phyloP scores from a whole-genome alignment of 2,888 invertebrate genomes.

The Eristalinus sepulchralis region DNA sequence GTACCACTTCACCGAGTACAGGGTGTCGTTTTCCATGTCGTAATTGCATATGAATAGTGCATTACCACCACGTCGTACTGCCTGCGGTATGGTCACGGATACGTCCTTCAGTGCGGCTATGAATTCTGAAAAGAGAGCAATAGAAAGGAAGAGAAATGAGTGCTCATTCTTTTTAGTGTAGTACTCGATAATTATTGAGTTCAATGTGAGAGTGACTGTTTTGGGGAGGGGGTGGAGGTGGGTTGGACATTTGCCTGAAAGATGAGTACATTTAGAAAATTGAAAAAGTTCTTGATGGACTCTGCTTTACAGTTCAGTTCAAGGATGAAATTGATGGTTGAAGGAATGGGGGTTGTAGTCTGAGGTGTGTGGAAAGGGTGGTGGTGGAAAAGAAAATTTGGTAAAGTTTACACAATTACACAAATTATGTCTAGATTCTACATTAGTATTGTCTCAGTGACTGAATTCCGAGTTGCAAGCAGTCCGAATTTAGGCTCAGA shows the following conservation, averaged over 20 bases:
- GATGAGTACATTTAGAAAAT: neutral
- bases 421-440: no score
- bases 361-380: no score
- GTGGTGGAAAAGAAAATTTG: no score
- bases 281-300: neutral
- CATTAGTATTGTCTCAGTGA: no score
- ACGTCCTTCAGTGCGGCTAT: conserved; percentile 84
- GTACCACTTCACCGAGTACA: conserved; percentile 95
- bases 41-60: conserved; percentile 88
- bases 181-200: neutral
- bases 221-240: neutral
- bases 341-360: no score
- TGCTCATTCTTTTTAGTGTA: neutral
- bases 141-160: neutral
- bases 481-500: no score
- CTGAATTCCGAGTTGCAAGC: no score
- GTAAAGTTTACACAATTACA: no score
- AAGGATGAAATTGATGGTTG: neutral
- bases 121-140: conserved; percentile 76
- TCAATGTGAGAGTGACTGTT: neutral
- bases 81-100: conserved; percentile 85
- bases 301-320: no score
- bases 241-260: neutral
- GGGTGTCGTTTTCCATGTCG: conserved; percentile 89
- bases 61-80: conserved; percentile 85